Percentiles rank a stretch among this genome's conserved stretches.
These are phyloP conservation scores for Chrosomus eos DNA, from an alignment of 2,797 vertebrate species.

Conservation along the genomic window DNA sequence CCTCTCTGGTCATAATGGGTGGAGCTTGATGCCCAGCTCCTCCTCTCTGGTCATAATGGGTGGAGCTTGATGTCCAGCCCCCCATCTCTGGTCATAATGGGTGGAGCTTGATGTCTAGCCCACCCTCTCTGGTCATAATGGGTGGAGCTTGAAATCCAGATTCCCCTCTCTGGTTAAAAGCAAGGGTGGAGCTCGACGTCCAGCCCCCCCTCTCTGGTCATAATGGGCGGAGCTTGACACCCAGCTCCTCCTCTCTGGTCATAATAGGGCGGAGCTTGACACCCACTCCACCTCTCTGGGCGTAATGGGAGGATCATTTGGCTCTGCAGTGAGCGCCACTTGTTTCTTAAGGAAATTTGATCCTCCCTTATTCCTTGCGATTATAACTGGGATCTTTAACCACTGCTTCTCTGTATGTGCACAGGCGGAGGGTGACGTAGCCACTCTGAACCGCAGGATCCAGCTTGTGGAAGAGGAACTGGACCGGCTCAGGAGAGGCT, in stretches of 20 bases:
- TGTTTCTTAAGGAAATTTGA: background rate
- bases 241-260: too few species aligned
- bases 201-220: too few species aligned
- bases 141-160: fast-evolving
- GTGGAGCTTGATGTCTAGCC: fast-evolving
- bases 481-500: slow-evolving; percentile 96
- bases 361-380: background rate
- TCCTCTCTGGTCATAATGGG: too few species aligned
- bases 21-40: too few species aligned
- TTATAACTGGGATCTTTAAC: background rate
- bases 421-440: slow-evolving; percentile 94
- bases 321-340: background rate
- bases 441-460: slow-evolving; percentile 94
- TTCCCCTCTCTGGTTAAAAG: too few species aligned
- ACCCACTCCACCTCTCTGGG: too few species aligned
- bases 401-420: slow-evolving; percentile 42
- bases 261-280: too few species aligned
- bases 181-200: fast-evolving
- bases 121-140: too few species aligned
- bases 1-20: too few species aligned
- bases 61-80: fast-evolving
- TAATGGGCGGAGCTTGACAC: fast-evolving
- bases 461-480: slow-evolving; percentile 98
- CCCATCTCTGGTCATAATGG: fast-evolving
- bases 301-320: background rate